phyloP scores from a whole-genome alignment of 2,888 invertebrate species.

The Melinaea menophilus region DNA sequence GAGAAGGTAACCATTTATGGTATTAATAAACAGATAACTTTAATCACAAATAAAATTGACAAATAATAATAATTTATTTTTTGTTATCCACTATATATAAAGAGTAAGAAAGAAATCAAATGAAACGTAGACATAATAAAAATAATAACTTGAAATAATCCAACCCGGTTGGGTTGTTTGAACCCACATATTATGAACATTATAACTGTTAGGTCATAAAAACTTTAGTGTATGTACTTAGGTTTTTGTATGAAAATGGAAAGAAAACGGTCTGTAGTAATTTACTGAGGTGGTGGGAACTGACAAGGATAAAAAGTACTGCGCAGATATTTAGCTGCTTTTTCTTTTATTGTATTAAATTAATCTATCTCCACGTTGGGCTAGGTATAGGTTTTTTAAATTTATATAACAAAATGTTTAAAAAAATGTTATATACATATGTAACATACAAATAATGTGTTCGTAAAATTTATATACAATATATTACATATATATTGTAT shows the following conservation, averaged over 20 bases:
- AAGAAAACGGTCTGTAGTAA: slow-evolving; percentile 28
- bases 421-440: background rate
- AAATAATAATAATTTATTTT: too few species aligned
- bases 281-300: too few species aligned
- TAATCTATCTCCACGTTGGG: background rate
- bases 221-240: slow-evolving; percentile 33
- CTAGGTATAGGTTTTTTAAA: slow-evolving; percentile 24
- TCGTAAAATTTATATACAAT: too few species aligned
- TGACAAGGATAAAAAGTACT: too few species aligned
- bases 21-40: too few species aligned
- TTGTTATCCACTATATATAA: background rate
- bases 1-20: too few species aligned
- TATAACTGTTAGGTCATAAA: slow-evolving; percentile 33
- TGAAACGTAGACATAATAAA: background rate
- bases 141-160: slow-evolving; percentile 5
- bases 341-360: slow-evolving; percentile 18
- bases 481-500: too few species aligned
- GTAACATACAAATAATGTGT: too few species aligned
- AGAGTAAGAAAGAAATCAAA: background rate
- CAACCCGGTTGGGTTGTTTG: background rate
- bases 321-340: slow-evolving; percentile 17
- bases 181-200: slow-evolving; percentile 27
- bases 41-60: too few species aligned
- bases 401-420: slow-evolving; percentile 12
- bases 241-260: slow-evolving; percentile 30